Conservation (phyloP, 2,797 vertebrate genomes). For the Alfaro cultratus region DNA sequence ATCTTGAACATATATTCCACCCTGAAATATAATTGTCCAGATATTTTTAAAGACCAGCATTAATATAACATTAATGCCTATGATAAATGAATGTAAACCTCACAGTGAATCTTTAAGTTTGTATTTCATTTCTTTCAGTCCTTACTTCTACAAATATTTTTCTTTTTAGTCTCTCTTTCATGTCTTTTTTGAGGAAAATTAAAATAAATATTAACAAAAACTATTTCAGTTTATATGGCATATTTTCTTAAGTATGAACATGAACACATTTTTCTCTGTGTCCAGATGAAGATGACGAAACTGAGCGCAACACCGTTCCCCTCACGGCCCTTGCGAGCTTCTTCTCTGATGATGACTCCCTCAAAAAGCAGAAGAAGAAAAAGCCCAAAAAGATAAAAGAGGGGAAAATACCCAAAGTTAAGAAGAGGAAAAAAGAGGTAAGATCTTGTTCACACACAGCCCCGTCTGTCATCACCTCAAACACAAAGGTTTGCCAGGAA, state of each 20-base stretch:
- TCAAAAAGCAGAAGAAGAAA: slow-evolving; percentile 90
- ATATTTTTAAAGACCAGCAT: background rate
- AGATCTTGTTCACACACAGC: slow-evolving; percentile 38
- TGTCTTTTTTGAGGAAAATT: background rate
- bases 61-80: background rate
- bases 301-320: slow-evolving; percentile 77
- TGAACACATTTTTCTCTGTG: slow-evolving; percentile 35
- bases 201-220: background rate
- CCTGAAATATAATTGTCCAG: background rate
- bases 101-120: background rate
- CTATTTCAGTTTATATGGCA: background rate
- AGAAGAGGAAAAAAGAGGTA: slow-evolving; percentile 97
- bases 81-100: background rate
- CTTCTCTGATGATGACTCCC: slow-evolving; percentile 85
- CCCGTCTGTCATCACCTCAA: slow-evolving; percentile 41
- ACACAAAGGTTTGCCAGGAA: slow-evolving; percentile 42
- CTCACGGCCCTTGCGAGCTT: slow-evolving; percentile 87
- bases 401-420: slow-evolving; percentile 87
- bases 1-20: background rate
- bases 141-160: background rate
- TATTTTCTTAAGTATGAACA: slow-evolving; percentile 8
- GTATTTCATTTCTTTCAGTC: background rate
- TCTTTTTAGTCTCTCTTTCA: background rate
- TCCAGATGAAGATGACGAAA: slow-evolving; percentile 89
- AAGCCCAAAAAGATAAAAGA: slow-evolving; percentile 93